These are phyloP conservation scores for Lates calcarifer DNA, from an alignment of 2,113 vertebrate genomes.

Conservation along the genomic window DNA sequence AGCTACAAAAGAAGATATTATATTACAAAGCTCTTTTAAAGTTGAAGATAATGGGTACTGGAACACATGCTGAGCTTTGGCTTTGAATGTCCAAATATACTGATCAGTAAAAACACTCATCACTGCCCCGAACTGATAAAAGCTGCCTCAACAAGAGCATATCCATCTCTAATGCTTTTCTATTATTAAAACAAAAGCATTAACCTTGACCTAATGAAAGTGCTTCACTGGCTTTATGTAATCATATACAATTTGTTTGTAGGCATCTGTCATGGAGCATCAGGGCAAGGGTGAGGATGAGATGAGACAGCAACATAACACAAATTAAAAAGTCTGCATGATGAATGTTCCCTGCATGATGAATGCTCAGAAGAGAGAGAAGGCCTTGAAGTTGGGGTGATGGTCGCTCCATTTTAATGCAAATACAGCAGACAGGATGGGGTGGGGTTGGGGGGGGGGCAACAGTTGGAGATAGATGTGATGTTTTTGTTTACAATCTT, in stretches of 20 bases:
- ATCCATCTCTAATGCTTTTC: conserved; percentile 61
- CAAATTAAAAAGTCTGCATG: conserved; percentile 69
- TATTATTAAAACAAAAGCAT: conserved; percentile 77
- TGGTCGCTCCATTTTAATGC: conserved; percentile 46
- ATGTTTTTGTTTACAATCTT: conserved; percentile 61
- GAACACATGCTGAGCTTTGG: neutral
- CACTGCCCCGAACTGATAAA: conserved; percentile 41
- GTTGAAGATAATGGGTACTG: neutral
- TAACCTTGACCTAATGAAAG: conserved; percentile 68
- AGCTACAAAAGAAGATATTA: neutral
- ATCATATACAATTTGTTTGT: conserved; percentile 68
- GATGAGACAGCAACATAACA: conserved; percentile 69
- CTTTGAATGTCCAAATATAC: conserved; percentile 26
- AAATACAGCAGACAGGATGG: conserved; percentile 28
- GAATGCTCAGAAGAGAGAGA: conserved; percentile 52
- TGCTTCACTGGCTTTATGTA: conserved; percentile 60
- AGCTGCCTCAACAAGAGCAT: conserved; percentile 32
- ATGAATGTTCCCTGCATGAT: conserved; percentile 65
- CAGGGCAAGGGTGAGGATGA: conserved; percentile 57
- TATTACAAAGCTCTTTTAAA: neutral
- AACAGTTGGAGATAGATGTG: conserved; percentile 13
- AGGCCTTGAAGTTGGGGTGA: conserved; percentile 34
- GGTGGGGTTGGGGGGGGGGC: too few relatives aligned
- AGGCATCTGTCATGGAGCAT: conserved; percentile 66
- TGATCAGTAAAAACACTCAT: conserved; percentile 45